These are phyloP conservation scores for Hemithea aestivaria DNA, from an alignment of 2,888 invertebrate species.

Conservation along the genomic window DNA sequence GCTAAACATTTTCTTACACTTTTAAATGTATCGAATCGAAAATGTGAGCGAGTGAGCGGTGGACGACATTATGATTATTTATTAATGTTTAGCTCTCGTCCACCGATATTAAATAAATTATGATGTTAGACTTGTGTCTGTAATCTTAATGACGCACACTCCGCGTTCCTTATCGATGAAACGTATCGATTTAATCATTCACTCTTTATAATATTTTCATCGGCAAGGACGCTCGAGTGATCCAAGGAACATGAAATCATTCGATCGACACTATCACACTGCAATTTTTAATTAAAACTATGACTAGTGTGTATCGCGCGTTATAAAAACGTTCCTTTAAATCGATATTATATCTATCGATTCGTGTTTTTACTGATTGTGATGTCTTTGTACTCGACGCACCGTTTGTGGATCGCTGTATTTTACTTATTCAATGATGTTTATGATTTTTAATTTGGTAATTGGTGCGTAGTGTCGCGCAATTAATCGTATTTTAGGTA, in stretches of 20 bases:
- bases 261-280: slow-evolving; percentile 50
- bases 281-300: slow-evolving; percentile 68
- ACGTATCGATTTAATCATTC: slow-evolving; percentile 35
- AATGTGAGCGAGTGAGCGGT: slow-evolving; percentile 3
- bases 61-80: slow-evolving; percentile 12
- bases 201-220: slow-evolving; percentile 17
- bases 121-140: slow-evolving; percentile 1
- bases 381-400: slow-evolving; percentile 23
- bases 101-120: slow-evolving; percentile 3
- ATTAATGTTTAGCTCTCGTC: slow-evolving; percentile 9
- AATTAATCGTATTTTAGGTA: slow-evolving; percentile 29
- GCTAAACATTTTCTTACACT: slow-evolving; percentile 9
- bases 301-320: slow-evolving; percentile 59
- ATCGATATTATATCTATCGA: slow-evolving; percentile 23
- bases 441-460: slow-evolving; percentile 39
- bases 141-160: slow-evolving; percentile 23
- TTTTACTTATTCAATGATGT: slow-evolving; percentile 27
- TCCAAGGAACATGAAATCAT: slow-evolving; percentile 33
- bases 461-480: slow-evolving; percentile 37
- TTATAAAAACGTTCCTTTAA: slow-evolving; percentile 25
- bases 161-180: slow-evolving; percentile 39
- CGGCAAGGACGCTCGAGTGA: slow-evolving; percentile 44
- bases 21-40: slow-evolving; percentile 12
- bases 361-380: slow-evolving; percentile 38
- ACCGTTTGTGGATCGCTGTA: slow-evolving; percentile 18